phyloP scores from a whole-genome alignment of 2,113 vertebrate species.

The Leptobrachium leishanense region DNA sequence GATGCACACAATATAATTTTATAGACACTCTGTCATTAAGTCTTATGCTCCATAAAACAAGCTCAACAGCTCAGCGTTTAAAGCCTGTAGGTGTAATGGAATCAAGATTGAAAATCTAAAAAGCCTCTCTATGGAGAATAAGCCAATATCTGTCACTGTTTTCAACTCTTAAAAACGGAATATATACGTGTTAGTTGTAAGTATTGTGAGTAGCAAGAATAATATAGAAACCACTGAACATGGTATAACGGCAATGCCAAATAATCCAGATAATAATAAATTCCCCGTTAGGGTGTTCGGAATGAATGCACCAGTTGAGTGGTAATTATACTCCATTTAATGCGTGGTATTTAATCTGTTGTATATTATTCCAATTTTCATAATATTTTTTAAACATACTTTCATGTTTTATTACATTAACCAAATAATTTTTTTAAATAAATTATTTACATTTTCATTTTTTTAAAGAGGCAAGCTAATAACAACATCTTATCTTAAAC shows the following conservation, averaged over 20 bases:
- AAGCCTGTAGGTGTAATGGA: slow-evolving; percentile 43
- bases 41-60: slow-evolving; percentile 38
- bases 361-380: too few species aligned
- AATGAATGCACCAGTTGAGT: slow-evolving; percentile 15
- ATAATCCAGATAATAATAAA: not conserved
- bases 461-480: too few species aligned
- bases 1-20: slow-evolving; percentile 46
- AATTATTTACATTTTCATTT: too few species aligned
- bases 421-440: too few species aligned
- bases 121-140: slow-evolving; percentile 39
- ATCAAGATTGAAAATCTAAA: slow-evolving; percentile 43
- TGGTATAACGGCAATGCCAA: not conserved
- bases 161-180: slow-evolving; percentile 20
- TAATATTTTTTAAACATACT: too few species aligned
- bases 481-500: too few species aligned
- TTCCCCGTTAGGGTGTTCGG: slow-evolving; percentile 16
- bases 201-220: too few species aligned
- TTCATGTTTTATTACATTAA: too few species aligned
- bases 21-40: slow-evolving; percentile 33
- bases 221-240: not conserved
- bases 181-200: slow-evolving; percentile 20
- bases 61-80: slow-evolving; percentile 48
- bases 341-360: too few species aligned
- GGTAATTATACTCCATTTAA: too few species aligned
- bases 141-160: slow-evolving; percentile 46